Evolutionary conservation across 2,888 invertebrate genomes (phyloP).

Genomic region (Ceraclea dissimilis): DNA sequence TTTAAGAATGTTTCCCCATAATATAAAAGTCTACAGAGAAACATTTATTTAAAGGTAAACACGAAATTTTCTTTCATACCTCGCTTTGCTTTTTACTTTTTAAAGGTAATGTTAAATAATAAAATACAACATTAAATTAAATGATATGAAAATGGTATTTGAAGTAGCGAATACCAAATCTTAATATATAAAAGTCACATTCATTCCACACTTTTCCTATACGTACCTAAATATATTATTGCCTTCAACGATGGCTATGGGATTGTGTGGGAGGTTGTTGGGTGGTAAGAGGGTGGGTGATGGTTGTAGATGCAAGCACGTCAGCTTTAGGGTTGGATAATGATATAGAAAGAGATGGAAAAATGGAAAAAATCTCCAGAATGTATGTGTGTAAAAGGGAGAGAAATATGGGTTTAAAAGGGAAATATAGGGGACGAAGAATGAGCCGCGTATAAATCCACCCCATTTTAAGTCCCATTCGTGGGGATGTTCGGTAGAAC

Average conservation of each 20-base stretch:
- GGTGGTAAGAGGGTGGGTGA: neutral
- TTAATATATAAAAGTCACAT: neutral
- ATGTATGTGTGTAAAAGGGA: neutral
- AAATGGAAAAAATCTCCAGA: conserved; percentile 1
- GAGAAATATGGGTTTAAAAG: neutral
- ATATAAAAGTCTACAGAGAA: neutral
- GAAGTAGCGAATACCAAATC: neutral
- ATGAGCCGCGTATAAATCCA: conserved; percentile 5
- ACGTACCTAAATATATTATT: neutral
- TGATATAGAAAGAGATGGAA: conserved; percentile 6
- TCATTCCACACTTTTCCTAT: neutral
- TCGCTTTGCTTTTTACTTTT: neutral
- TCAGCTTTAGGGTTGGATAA: conserved; percentile 4
- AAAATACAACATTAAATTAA: neutral
- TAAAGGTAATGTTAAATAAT: neutral
- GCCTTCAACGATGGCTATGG: neutral
- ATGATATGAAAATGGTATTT: conserved; percentile 2
- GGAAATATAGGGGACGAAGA: neutral
- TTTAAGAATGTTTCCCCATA: no score
- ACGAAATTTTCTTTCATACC: neutral
- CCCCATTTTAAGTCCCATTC: conserved; percentile 3
- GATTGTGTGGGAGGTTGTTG: neutral
- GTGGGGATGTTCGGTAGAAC: neutral
- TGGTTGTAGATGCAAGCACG: neutral
- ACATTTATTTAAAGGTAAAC: neutral